These are phyloP conservation scores for Triplophysa siluroides DNA, from an alignment of 2,113 vertebrate species.

Conservation along the genomic window DNA sequence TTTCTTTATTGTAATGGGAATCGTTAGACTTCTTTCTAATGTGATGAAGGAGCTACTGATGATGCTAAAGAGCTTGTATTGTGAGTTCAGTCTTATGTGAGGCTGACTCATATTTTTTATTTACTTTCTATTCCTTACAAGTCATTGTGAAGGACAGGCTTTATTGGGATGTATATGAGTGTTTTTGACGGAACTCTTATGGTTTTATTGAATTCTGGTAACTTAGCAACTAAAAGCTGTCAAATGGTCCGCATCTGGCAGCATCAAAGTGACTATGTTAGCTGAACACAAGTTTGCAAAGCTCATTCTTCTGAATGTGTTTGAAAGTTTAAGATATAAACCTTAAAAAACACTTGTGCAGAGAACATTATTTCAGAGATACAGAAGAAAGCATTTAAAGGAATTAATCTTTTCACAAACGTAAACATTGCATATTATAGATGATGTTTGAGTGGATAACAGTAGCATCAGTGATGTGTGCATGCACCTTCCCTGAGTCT, in stretches of 20 bases:
- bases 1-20: not conserved
- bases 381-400: too few species aligned
- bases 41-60: not conserved
- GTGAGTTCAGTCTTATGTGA: not conserved
- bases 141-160: not conserved
- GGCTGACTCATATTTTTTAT: not conserved
- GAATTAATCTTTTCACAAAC: too few species aligned
- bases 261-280: not conserved
- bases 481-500: not conserved
- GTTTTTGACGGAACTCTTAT: not conserved
- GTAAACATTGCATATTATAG: too few species aligned
- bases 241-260: not conserved
- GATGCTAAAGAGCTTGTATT: not conserved
- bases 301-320: not conserved
- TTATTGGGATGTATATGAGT: slow-evolving; percentile 1
- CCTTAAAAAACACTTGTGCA: too few species aligned
- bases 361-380: too few species aligned
- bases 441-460: too few species aligned
- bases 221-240: not conserved
- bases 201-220: not conserved
- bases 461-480: too few species aligned
- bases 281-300: not conserved
- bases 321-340: not conserved
- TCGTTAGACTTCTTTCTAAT: not conserved
- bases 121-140: not conserved